Conservation (phyloP, 2,113 vertebrate species). For the Hemicordylus capensis region DNA sequence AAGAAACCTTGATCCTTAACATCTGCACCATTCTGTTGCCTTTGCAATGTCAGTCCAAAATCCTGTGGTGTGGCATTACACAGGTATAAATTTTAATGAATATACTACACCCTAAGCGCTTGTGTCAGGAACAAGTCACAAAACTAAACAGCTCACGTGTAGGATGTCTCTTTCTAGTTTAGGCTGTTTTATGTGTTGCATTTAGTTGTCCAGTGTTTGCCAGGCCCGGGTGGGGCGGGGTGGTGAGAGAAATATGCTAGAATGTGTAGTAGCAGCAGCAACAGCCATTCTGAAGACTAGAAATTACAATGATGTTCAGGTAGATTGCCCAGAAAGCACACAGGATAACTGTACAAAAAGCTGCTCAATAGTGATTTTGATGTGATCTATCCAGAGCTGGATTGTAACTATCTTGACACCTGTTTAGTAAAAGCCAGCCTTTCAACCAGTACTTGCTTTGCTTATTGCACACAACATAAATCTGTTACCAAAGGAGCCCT, state of each 20-base stretch:
- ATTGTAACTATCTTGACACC: not conserved
- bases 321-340: not conserved
- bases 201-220: not conserved
- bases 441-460: not conserved
- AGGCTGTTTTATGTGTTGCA: accelerated
- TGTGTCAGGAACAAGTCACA: not conserved
- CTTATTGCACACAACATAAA: not conserved
- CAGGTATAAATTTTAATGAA: not conserved
- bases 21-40: not conserved
- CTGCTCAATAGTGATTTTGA: not conserved
- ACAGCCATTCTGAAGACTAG: not conserved
- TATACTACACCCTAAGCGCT: not conserved
- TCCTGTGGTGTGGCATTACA: not conserved
- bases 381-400: not conserved
- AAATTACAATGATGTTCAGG: not conserved
- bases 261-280: not conserved
- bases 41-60: not conserved
- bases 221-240: not conserved
- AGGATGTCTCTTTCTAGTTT: not conserved
- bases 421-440: not conserved
- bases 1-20: too few species aligned
- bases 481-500: too few species aligned
- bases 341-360: not conserved
- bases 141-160: not conserved
- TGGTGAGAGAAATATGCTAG: not conserved